Base-by-base conservation (phyloP, 2,113 vertebrate genomes). In the Cephalopholis sonnerati region DNA sequence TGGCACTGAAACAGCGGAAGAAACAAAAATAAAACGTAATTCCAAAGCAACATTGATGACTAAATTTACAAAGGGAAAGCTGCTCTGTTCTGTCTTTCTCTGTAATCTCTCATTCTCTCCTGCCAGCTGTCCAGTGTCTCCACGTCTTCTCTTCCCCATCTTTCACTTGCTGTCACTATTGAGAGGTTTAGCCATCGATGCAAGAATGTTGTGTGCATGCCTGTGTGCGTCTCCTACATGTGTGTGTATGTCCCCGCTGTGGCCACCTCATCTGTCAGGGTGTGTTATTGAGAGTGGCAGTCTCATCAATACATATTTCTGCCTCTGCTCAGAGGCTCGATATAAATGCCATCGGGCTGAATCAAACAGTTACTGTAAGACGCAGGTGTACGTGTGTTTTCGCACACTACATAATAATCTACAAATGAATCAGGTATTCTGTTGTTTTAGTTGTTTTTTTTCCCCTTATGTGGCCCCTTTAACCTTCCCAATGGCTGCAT, bases 251-350 rank as follows among this genome's bases (percentile, higher is more conserved):
- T 89, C 55, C 32, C 75, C 77, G 83, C 75, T 79, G 80, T 77
- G 68, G 57, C 79, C 70, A 77, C 54, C 80, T 88, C 82, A 77
- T 87, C 80, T 92, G 81, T 95, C 92, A 92, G 81, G 73, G 51
- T 87, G 76, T 63, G 81, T 95, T 92, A 92, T 72, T 63, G 51
- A 93, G 91, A 93, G 61, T 87, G 91, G 82, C 90, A 92, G 89
- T 87, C 84, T 91, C 82, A 92, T 92, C 89, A 91, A 92, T 93
- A 91, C 84, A 87, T 91, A 88, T 89, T 81, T 73, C 22, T 65
- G 79, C 70, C 68, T 80, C 72, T 69, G 84, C 83, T 91, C 87
- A 65, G 57, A 78, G 85, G 87, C 86, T 87, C 75, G 39, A 83
- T 87, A 79, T 64, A n/a, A n/a, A 68, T 24, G 58, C 25, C 73